phyloP scores from a whole-genome alignment of 1,140 invertebrate genomes.

The Calliphora vicina region DNA sequence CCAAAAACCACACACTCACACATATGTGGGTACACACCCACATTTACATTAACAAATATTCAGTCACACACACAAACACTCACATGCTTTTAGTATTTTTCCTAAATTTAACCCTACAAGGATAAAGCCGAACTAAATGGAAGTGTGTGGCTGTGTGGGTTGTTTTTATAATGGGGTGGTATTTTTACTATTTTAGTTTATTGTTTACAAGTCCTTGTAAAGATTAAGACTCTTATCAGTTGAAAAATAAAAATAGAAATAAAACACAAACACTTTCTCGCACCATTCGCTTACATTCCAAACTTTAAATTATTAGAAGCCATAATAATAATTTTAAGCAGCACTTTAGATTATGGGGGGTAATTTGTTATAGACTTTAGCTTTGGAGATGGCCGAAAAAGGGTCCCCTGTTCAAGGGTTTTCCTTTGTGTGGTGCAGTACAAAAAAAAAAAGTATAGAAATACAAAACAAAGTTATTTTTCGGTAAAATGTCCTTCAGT shows the following conservation, averaged over 20 bases:
- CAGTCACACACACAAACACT: background rate
- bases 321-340: slow-evolving; percentile 2
- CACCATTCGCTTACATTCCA: background rate
- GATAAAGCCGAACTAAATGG: background rate
- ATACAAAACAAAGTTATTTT: too few relatives aligned
- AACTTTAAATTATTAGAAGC: background rate
- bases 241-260: background rate
- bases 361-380: background rate
- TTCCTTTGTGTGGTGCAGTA: background rate
- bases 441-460: too few relatives aligned
- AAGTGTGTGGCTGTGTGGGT: background rate
- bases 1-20: background rate
- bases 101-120: background rate
- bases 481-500: background rate
- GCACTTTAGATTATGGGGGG: slow-evolving; percentile 3
- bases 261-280: background rate
- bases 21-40: background rate
- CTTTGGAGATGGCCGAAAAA: background rate
- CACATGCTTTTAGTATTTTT: background rate
- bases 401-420: background rate
- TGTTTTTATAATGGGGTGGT: slow-evolving; percentile 8
- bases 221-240: slow-evolving; percentile 3
- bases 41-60: background rate
- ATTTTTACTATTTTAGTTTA: background rate
- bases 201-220: slow-evolving; percentile 22